A percentile compares a stretch with the other conserved stretches of the same genome.
phyloP scores from a whole-genome alignment of 2,888 invertebrate species.

The Camptogramma bilineatum region DNA sequence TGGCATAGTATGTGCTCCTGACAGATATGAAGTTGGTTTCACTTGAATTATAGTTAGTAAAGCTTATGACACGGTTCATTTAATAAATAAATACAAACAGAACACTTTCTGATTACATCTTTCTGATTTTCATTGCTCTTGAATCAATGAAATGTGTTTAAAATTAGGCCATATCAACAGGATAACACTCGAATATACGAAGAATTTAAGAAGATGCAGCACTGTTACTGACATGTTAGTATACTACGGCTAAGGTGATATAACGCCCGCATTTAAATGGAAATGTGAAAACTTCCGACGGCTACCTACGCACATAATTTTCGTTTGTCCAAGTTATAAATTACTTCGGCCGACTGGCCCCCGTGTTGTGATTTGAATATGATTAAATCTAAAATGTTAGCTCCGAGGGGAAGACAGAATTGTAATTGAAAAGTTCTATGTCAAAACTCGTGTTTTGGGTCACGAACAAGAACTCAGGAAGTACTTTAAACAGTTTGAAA shows the following conservation, averaged over 20 bases:
- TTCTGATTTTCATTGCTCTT: too few species aligned
- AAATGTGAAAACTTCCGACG: constrained; percentile 76
- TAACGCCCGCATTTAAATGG: constrained; percentile 78
- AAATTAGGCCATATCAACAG: too few species aligned
- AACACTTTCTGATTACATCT: too few species aligned
- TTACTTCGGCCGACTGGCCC: constrained; percentile 57
- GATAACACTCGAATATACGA: too few species aligned
- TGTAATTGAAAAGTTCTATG: constrained; percentile 46
- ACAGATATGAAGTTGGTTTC: constrained; percentile 1
- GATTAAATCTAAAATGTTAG: constrained; percentile 67
- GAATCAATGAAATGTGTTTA: too few species aligned
- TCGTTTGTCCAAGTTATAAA: constrained; percentile 74
- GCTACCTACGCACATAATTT: constrained; percentile 75
- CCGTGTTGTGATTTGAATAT: constrained; percentile 66
- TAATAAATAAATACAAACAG: too few species aligned
- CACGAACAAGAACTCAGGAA: constrained; percentile 35
- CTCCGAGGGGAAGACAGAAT: constrained; percentile 45
- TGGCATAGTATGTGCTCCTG: constrained; percentile 14
- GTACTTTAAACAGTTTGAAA: constrained; percentile 29
- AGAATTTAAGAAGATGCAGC: neutral
- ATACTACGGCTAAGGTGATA: constrained; percentile 64
- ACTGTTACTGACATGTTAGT: constrained; percentile 6
- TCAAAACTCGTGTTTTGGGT: constrained; percentile 35
- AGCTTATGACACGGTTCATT: too few species aligned
- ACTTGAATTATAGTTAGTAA: neutral